A percentile compares a stretch with the other conserved stretches of the same genome.
Conservation (phyloP, 1,140 invertebrate species). For the Popillia japonica region DNA sequence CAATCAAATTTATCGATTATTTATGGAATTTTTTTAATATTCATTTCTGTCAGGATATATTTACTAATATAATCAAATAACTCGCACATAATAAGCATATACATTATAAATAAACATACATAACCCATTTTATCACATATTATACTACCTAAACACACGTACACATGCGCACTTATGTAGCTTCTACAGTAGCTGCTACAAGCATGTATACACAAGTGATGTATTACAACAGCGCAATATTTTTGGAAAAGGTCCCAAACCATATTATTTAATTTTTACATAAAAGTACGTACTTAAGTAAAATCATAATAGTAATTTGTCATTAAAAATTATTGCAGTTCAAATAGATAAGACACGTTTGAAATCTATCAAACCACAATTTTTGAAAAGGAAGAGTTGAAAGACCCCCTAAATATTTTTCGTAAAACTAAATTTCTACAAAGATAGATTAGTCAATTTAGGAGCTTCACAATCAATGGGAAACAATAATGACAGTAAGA, state of each 20-base stretch:
- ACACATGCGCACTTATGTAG: not conserved
- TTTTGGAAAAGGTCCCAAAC: not conserved
- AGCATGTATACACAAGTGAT: not conserved
- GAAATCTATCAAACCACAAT: too few species aligned
- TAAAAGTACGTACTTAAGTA: too few species aligned
- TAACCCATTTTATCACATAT: slow-evolving; percentile 29
- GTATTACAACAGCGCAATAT: not conserved
- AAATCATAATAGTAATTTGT: too few species aligned
- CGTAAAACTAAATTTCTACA: too few species aligned
- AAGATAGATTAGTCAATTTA: too few species aligned
- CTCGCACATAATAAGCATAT: slow-evolving; percentile 29
- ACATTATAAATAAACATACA: slow-evolving; percentile 27
- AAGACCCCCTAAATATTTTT: too few species aligned
- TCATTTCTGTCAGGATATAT: slow-evolving; percentile 31
- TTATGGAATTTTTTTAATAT: slow-evolving; percentile 32
- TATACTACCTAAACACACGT: slow-evolving; percentile 11
- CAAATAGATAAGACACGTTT: too few species aligned
- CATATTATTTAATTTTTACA: too few species aligned
- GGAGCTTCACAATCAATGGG: too few species aligned
- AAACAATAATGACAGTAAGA: too few species aligned
- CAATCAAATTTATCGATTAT: slow-evolving; percentile 34
- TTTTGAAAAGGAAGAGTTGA: too few species aligned
- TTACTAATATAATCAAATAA: slow-evolving; percentile 29
- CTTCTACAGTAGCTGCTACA: not conserved
- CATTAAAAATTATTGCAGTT: too few species aligned